Evolutionary conservation across 2,797 vertebrate genomes (phyloP).

Genomic region (Cuniculus paca): DNA sequence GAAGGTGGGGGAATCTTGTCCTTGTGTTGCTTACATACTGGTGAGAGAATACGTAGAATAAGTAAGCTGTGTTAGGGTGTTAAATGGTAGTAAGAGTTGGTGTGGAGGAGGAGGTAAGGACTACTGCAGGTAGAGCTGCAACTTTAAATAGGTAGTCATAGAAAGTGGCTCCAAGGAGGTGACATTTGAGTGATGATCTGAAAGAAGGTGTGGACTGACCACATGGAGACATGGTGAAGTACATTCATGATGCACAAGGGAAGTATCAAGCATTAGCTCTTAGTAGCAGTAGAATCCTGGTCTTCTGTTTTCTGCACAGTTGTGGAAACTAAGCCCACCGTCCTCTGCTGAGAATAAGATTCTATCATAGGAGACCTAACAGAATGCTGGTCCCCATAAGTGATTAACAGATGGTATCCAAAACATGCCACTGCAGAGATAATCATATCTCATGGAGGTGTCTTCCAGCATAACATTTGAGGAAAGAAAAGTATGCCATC

Average conservation of each 20-base stretch:
- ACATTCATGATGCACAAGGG: background rate
- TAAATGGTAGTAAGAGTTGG: background rate
- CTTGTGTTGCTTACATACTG: background rate
- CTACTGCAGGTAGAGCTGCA: background rate
- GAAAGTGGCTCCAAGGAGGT: background rate
- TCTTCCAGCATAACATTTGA: background rate
- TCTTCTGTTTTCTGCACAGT: background rate
- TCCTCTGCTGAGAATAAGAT: background rate
- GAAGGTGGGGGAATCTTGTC: background rate
- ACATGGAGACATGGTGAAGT: background rate
- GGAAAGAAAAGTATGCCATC: background rate
- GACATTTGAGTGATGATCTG: background rate
- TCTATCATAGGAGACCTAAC: background rate
- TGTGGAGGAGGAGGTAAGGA: background rate
- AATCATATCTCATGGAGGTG: background rate
- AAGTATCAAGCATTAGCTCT: background rate
- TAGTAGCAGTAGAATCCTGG: background rate
- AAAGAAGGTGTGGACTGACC: background rate
- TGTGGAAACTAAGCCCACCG: background rate
- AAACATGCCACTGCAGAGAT: background rate
- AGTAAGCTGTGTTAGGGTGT: background rate
- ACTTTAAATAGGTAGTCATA: background rate
- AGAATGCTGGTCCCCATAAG: background rate
- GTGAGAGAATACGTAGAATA: background rate
- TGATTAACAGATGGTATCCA: background rate